Conservation (phyloP, 1,140 invertebrate species). For the Habropoda laboriosa region DNA sequence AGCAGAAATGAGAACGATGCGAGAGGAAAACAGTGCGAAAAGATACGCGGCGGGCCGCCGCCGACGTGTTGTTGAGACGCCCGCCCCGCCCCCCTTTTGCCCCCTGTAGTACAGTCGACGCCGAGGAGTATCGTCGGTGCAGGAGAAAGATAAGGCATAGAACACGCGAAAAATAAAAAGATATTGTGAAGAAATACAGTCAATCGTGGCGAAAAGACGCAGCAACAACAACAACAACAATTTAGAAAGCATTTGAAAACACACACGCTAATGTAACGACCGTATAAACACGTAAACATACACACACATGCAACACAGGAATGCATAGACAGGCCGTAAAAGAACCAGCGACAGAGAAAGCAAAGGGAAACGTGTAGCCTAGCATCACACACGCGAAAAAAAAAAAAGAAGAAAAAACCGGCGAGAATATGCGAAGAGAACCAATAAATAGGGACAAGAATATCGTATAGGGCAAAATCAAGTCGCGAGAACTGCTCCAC, state of each 20-base stretch:
- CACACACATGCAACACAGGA: neutral
- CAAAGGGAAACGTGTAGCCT: neutral
- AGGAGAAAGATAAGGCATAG: constrained; percentile 24
- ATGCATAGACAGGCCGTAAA: neutral
- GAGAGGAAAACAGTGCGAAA: constrained; percentile 10
- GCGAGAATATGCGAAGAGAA: constrained; percentile 2
- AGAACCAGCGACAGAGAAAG: neutral
- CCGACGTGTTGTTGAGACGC: constrained; percentile 76
- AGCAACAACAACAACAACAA: constrained; percentile 8
- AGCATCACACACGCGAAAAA: neutral
- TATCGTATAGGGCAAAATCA: constrained; percentile 35
- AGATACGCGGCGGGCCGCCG: constrained; percentile 69
- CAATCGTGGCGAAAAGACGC: constrained; percentile 10
- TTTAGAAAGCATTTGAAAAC: neutral
- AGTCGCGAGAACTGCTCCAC: neutral
- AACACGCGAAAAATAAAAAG: neutral
- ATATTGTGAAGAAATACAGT: neutral
- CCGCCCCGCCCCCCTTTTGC: constrained; percentile 61
- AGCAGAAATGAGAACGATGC: constrained; percentile 60
- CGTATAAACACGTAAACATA: neutral
- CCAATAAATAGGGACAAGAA: constrained; percentile 22
- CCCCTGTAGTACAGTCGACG: constrained; percentile 31
- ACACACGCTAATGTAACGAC: constrained; percentile 29
- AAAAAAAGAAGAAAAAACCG: neutral
- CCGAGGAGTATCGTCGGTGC: constrained; percentile 39